phyloP scores from a whole-genome alignment of 2,113 vertebrate genomes.

The Procapra przewalskii region DNA sequence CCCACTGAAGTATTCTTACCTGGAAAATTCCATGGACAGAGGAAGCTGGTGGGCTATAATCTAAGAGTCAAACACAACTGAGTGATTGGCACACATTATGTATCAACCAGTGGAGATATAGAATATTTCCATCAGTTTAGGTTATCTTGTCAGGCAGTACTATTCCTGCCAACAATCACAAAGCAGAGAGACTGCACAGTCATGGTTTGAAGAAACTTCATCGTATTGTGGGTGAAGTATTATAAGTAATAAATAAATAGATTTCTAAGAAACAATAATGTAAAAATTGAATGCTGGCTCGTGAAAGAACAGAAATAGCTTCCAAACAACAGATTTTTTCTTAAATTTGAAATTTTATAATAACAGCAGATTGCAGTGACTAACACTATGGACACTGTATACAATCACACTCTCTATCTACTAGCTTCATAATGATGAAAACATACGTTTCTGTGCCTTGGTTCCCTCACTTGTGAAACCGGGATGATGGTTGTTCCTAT shows the following conservation, averaged over 20 bases:
- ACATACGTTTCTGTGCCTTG: background rate
- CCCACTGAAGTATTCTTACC: background rate
- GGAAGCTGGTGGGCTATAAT: background rate
- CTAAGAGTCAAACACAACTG: background rate
- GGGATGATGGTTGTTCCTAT: background rate
- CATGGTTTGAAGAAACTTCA: background rate
- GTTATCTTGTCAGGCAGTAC: fast-evolving
- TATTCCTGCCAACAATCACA: background rate
- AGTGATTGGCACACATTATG: background rate
- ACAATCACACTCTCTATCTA: background rate
- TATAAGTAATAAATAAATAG: background rate
- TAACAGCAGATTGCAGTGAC: background rate
- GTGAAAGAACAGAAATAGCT: background rate
- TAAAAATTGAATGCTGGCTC: background rate
- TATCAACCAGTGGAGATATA: background rate
- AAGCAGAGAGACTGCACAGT: background rate
- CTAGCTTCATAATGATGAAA: background rate
- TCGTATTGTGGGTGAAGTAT: too few relatives aligned
- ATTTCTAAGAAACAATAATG: background rate
- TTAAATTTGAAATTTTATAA: background rate
- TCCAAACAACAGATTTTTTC: background rate
- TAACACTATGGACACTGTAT: background rate
- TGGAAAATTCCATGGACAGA: background rate
- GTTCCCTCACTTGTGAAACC: background rate
- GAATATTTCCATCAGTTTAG: background rate